Evolutionary conservation across 2,888 invertebrate genomes (phyloP).

Genomic region (Cordilura impudica): DNA sequence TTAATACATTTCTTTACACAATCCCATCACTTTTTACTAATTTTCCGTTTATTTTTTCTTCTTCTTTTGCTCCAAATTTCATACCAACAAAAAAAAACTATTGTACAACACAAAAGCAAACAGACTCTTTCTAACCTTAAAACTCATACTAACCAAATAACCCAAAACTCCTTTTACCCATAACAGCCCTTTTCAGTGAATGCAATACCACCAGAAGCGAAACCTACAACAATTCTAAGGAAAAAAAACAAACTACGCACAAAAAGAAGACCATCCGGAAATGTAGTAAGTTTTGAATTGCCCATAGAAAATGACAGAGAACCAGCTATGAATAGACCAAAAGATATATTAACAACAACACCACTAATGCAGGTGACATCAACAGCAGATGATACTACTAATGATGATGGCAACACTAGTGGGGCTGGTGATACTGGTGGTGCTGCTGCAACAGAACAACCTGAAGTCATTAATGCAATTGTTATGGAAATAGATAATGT

Average conservation of each 20-base stretch:
- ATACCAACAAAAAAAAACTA: background rate
- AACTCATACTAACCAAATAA: conserved; percentile 52
- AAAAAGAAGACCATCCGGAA: conserved; percentile 41
- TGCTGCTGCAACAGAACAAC: conserved; percentile 20
- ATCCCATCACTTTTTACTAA: background rate
- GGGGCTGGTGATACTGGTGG: background rate
- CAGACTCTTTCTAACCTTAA: conserved; percentile 55
- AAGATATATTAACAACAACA: conserved; percentile 25
- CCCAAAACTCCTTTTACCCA: conserved; percentile 60
- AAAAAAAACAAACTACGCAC: conserved; percentile 45
- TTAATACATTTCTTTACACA: background rate
- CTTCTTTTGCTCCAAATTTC: background rate
- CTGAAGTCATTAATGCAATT: conserved; percentile 8
- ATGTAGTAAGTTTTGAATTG: conserved; percentile 50
- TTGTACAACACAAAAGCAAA: conserved; percentile 54
- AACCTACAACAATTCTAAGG: conserved; percentile 28
- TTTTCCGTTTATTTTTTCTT: background rate
- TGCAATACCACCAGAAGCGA: conserved; percentile 30
- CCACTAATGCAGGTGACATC: background rate
- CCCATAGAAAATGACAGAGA: conserved; percentile 33
- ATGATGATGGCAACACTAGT: conserved; percentile 11
- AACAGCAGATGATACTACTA: conserved; percentile 35
- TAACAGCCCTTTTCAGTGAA: conserved; percentile 56
- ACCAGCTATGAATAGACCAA: conserved; percentile 17
- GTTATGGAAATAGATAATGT: conserved; percentile 65